Base-by-base conservation (phyloP, 2,113 vertebrate genomes). In the Parotia lawesii region DNA sequence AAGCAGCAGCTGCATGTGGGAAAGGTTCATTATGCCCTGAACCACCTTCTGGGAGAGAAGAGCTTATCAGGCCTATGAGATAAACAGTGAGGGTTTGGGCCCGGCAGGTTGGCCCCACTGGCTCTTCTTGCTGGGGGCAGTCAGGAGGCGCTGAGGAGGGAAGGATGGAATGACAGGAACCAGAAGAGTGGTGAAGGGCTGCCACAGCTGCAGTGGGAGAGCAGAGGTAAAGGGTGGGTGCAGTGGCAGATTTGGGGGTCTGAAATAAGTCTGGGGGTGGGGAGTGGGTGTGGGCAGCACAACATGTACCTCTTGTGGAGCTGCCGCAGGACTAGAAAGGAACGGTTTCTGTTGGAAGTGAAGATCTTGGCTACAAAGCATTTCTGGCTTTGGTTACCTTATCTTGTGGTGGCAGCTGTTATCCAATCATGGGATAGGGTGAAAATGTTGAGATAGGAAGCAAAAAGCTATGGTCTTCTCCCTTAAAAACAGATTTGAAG, bases 51-150 rank as follows among this genome's bases (percentile, higher is more conserved):
- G 40, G 25, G 31, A 14, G 33, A 37, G 25, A 33, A 69, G 53
- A 44, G 45, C 8, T 90, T 56, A 48, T 90, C 50, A 83, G 58
- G 33, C 19, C 40, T 18, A 5, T 0, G 0, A 23, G 54, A 22
- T 1, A 61, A 33, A 8, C 10, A 61, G n/a, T 0, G 0, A 31
- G 29, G 37, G 28, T 18, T 70, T 80, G n/a, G 6, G 53, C 3
- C 18, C 10, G 22, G 6, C 4, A 54, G 7, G 24, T 2, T 89
- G 35, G 25, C 8, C 44, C 5, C 0, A 0, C 24, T n/a, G 31
- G 15, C 9, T 40, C 12, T 64, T 40, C 62, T 48, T 64, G 25
- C 13, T 83, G 50, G 51, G 40, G 53, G 17, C 6, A 15, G 17
- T 5, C 10, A 44, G 19, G 13, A 60, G 29, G n/a, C 7, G 7